Percentiles rank a stretch among this genome's conserved stretches.
phyloP scores from a whole-genome alignment of 2,113 vertebrate species.

The Panurus biarmicus region DNA sequence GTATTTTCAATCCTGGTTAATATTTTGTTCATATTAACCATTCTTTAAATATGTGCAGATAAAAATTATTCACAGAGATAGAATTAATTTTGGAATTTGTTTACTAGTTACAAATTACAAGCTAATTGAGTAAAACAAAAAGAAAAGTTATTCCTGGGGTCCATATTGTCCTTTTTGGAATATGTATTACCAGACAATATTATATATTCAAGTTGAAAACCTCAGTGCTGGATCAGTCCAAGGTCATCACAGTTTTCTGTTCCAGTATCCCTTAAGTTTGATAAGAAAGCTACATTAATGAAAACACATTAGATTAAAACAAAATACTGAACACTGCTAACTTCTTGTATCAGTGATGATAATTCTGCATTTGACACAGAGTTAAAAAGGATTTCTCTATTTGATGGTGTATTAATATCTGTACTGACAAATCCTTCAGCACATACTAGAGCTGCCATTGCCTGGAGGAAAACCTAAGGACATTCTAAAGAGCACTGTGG shows the following conservation, averaged over 20 bases:
- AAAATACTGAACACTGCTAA: not conserved
- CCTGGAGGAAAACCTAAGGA: slow-evolving; percentile 67
- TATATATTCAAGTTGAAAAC: slow-evolving; percentile 11
- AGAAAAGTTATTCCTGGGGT: not conserved
- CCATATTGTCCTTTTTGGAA: not conserved
- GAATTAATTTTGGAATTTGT: not conserved
- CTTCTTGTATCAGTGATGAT: slow-evolving; percentile 38
- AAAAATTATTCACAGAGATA: not conserved
- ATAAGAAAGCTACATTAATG: not conserved
- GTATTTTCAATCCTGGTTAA: not conserved
- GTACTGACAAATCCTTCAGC: slow-evolving; percentile 47
- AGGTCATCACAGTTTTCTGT: slow-evolving; percentile 36
- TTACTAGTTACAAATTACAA: not conserved
- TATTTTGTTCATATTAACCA: not conserved
- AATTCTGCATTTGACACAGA: slow-evolving; percentile 50
- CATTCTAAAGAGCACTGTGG: slow-evolving; percentile 38
- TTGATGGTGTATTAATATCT: slow-evolving; percentile 51
- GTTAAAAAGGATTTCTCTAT: slow-evolving; percentile 51
- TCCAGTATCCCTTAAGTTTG: slow-evolving; percentile 25
- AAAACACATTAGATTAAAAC: slow-evolving; percentile 12
- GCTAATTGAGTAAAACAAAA: not conserved
- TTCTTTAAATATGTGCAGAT: not conserved
- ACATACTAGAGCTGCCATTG: slow-evolving; percentile 33
- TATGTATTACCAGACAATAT: not conserved
- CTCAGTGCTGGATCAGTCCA: not conserved